These are phyloP conservation scores for Coryphaenoides rupestris DNA, from an alignment of 2,113 vertebrate genomes.

Conservation along the genomic window DNA sequence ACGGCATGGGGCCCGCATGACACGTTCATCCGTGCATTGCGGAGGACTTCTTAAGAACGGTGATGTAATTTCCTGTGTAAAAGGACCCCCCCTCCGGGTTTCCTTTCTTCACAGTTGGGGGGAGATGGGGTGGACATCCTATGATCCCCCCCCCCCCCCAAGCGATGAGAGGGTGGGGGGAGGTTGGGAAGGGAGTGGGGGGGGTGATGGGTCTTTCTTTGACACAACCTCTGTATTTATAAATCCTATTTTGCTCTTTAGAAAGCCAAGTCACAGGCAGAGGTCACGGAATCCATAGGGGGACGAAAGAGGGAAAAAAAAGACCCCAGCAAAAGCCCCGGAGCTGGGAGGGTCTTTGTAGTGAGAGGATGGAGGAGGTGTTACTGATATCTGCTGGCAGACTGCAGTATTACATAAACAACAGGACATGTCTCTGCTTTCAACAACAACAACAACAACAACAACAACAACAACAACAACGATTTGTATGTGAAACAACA, in stretches of 20 bases:
- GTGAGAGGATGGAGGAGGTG: not conserved
- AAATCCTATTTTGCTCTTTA: constrained; percentile 27
- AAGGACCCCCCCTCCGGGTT: not conserved
- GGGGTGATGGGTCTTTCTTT: too few species aligned
- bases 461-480: not conserved
- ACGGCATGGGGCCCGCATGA: not conserved
- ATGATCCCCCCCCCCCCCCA: not conserved
- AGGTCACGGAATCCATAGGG: constrained; percentile 35
- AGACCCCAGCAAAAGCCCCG: not conserved
- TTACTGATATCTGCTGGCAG: constrained; percentile 56
- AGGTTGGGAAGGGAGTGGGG: too few species aligned
- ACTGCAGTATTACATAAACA: constrained; percentile 2
- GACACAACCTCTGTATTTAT: constrained; percentile 10
- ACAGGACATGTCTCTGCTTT: not conserved
- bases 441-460: not conserved
- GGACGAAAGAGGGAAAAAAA: constrained; percentile 15
- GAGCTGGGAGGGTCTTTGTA: constrained; percentile 5
- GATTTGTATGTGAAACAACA: not conserved
- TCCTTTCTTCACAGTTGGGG: not conserved
- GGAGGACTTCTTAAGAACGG: too few species aligned
- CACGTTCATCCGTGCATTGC: too few species aligned
- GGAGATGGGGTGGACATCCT: not conserved
- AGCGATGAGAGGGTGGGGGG: not conserved
- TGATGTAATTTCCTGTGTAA: constrained; percentile 14
- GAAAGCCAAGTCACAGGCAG: constrained; percentile 23